Evolutionary conservation across 2,797 vertebrate species (phyloP).

Genomic region (Hemitrygon akajei): DNA sequence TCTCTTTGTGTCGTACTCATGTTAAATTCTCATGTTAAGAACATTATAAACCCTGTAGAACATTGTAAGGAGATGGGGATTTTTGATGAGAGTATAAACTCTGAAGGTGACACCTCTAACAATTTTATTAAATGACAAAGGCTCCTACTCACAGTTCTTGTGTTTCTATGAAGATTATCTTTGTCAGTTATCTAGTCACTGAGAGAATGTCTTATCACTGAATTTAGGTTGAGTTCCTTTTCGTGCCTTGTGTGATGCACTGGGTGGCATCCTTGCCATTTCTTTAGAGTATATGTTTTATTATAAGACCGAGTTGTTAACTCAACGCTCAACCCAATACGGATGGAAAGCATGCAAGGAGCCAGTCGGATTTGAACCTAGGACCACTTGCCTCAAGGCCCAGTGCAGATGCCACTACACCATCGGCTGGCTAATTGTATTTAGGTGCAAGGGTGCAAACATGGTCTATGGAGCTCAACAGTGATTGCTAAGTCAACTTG

Average conservation of each 20-base stretch:
- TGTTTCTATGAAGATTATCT: background rate
- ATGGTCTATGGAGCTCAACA: background rate
- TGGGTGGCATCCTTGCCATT: too few species aligned
- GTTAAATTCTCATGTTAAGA: background rate
- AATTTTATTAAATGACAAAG: too few species aligned
- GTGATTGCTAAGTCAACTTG: background rate
- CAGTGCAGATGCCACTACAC: too few species aligned
- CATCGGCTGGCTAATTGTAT: background rate
- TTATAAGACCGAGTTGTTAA: too few species aligned
- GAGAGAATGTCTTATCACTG: background rate
- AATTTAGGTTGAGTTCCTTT: too few species aligned
- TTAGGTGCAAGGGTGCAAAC: background rate
- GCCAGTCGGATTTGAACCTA: too few species aligned
- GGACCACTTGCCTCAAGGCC: too few species aligned
- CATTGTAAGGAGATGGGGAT: background rate
- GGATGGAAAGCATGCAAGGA: too few species aligned
- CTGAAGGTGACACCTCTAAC: background rate
- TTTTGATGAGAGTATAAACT: background rate
- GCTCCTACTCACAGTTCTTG: too few species aligned
- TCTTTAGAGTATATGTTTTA: too few species aligned
- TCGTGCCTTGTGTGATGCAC: too few species aligned
- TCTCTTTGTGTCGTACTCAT: background rate
- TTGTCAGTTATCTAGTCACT: background rate
- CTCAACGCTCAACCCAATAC: too few species aligned
- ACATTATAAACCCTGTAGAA: background rate